Conservation (phyloP, 2,888 invertebrate species). For the Cataglyphis albicans region DNA sequence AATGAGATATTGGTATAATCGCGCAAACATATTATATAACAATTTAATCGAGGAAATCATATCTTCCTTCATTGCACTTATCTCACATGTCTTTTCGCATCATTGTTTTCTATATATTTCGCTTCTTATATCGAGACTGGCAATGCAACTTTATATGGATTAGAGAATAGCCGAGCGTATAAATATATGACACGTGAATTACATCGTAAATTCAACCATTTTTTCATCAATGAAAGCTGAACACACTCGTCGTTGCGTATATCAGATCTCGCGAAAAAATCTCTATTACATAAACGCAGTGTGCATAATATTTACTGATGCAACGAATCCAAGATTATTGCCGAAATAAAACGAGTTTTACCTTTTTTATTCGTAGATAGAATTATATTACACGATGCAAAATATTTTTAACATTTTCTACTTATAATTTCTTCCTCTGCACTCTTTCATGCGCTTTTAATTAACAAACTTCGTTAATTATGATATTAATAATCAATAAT, state of each 20-base stretch:
- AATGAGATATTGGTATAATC: neutral
- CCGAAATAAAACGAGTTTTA: neutral
- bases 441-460: neutral
- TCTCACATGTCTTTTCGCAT: neutral
- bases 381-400: neutral
- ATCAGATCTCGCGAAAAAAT: neutral
- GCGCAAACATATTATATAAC: neutral
- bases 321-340: neutral
- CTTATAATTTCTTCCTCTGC: neutral
- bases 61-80: neutral
- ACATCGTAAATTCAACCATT: neutral
- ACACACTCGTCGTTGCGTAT: neutral
- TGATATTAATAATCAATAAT: neutral
- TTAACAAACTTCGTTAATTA: neutral
- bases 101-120: neutral
- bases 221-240: neutral
- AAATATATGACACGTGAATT: neutral
- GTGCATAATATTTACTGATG: slow-evolving; percentile 1
- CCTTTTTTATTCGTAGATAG: neutral
- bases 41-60: slow-evolving; percentile 1
- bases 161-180: neutral
- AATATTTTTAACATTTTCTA: neutral
- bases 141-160: neutral
- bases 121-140: neutral
- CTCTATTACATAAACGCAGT: neutral